Evolutionary conservation across 2,113 vertebrate species (phyloP).

Genomic region (Ailuropoda melanoleuca): DNA sequence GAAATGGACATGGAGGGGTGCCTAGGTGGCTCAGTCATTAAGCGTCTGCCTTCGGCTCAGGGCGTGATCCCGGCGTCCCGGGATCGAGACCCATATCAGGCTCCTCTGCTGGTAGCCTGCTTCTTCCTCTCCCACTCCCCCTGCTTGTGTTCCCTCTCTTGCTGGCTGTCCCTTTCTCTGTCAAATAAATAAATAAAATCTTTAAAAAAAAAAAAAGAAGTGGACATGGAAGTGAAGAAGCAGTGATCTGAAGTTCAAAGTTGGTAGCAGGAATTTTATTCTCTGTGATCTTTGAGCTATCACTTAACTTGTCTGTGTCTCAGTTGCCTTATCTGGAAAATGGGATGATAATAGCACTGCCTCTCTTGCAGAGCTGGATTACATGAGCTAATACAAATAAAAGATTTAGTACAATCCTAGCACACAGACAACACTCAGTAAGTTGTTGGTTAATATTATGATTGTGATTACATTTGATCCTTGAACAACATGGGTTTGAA

Average conservation of each 20-base stretch:
- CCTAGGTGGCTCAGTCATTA: too few relatives aligned
- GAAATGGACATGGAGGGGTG: neutral
- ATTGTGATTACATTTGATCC: neutral
- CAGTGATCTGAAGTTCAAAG: neutral
- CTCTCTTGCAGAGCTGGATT: neutral
- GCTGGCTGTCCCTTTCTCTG: too few relatives aligned
- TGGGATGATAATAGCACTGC: neutral
- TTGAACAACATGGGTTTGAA: neutral
- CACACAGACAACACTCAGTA: neutral
- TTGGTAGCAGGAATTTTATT: neutral
- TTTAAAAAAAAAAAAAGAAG: neutral
- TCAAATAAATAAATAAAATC: too few relatives aligned
- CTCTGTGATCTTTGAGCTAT: neutral
- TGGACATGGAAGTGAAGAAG: neutral
- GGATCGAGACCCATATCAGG: too few relatives aligned
- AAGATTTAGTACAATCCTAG: neutral
- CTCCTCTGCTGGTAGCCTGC: too few relatives aligned
- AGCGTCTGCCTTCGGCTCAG: too few relatives aligned
- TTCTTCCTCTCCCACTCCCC: too few relatives aligned
- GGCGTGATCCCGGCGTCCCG: too few relatives aligned
- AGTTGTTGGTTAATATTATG: neutral
- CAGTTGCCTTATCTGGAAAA: neutral
- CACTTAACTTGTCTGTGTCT: neutral
- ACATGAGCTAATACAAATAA: neutral
- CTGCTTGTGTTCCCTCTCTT: too few relatives aligned